Conservation (phyloP, 2,113 vertebrate genomes). For the Puffinus mauretanicus region DNA sequence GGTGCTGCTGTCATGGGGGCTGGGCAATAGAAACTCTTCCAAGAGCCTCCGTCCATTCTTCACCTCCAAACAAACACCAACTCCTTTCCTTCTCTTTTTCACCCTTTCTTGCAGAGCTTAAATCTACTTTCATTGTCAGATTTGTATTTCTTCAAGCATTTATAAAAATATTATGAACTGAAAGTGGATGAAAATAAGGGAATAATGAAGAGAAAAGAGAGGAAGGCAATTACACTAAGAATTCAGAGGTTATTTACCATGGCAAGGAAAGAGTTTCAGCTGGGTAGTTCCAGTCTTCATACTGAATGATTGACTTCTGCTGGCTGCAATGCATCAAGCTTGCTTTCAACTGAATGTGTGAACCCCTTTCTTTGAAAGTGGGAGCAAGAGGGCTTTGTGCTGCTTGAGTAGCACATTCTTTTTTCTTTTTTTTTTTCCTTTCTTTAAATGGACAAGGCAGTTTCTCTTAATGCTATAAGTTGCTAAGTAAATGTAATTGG, state of each 20-base stretch:
- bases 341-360: not conserved
- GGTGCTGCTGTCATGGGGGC: not conserved
- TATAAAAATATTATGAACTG: not conserved
- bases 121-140: not conserved
- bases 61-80: fast-evolving
- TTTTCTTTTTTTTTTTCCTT: not conserved
- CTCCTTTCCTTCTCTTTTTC: not conserved
- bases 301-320: not conserved
- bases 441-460: not conserved
- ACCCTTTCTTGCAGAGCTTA: not conserved
- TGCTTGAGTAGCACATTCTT: not conserved
- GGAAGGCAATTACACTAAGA: not conserved
- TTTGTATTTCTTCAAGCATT: not conserved
- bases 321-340: not conserved
- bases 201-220: not conserved
- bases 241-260: not conserved
- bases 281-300: not conserved
- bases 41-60: not conserved
- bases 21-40: not conserved
- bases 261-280: not conserved
- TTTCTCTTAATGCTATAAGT: not conserved
- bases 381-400: not conserved
- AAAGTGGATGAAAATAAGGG: not conserved
- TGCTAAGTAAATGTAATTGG: not conserved
- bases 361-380: not conserved